A percentile compares a stretch with the other conserved stretches of the same genome.
These are phyloP conservation scores for Plectrocnemia conspersa DNA, from an alignment of 1,140 invertebrate species.

Conservation along the genomic window DNA sequence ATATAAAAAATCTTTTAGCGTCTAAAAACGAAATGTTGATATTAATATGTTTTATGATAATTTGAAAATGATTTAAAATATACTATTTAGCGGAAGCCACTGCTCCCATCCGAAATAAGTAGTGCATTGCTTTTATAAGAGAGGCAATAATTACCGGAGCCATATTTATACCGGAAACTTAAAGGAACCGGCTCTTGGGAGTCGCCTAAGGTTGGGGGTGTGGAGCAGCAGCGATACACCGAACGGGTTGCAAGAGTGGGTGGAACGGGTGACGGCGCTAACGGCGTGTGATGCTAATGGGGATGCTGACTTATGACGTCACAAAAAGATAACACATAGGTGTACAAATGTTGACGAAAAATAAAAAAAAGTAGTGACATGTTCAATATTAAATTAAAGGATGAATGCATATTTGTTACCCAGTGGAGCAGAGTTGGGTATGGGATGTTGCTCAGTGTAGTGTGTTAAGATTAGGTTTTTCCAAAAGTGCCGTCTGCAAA, in stretches of 20 bases:
- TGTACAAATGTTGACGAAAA: not conserved
- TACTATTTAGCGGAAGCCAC: slow-evolving; percentile 20
- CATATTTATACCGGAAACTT: slow-evolving; percentile 37
- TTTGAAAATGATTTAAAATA: no score
- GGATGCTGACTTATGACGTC: slow-evolving; percentile 26
- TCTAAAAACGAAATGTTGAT: no score
- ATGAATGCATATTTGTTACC: not conserved
- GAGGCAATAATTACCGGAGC: slow-evolving; percentile 37
- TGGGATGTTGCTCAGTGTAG: not conserved
- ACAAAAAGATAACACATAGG: slow-evolving; percentile 18
- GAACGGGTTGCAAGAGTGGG: slow-evolving; percentile 5
- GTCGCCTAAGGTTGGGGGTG: not conserved
- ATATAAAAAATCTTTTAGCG: no score
- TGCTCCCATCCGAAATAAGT: slow-evolving; percentile 24
- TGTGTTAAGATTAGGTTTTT: not conserved
- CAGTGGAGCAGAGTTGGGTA: not conserved
- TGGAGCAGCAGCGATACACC: no score
- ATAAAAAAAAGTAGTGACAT: not conserved
- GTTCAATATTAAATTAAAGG: not conserved
- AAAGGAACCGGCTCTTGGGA: slow-evolving; percentile 25
- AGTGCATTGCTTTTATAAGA: slow-evolving; percentile 36
- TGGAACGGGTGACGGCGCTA: slow-evolving; percentile 15
- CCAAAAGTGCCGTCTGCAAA: slow-evolving; percentile 6
- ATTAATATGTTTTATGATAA: no score
- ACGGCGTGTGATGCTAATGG: slow-evolving; percentile 24